phyloP scores from a whole-genome alignment of 2,113 vertebrate species.

The Sander lucioperca region DNA sequence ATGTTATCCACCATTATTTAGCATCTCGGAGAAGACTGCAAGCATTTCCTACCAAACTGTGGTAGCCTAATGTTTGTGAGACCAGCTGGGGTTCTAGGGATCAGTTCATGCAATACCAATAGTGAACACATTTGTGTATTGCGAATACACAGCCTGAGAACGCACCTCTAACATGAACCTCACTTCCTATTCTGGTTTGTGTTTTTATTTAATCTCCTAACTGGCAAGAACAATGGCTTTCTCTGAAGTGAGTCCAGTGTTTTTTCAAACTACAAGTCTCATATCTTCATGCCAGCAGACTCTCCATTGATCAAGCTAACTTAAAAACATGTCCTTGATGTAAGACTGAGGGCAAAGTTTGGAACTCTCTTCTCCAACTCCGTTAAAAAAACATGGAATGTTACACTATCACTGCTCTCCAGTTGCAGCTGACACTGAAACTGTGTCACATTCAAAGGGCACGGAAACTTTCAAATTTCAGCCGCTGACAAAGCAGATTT shows the following conservation, averaged over 20 bases:
- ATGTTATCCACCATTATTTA: background rate
- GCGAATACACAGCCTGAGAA: background rate
- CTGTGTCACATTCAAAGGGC: conserved; percentile 46
- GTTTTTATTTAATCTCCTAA: conserved; percentile 9
- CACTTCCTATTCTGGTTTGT: conserved; percentile 1
- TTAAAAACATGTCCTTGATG: conserved; percentile 41
- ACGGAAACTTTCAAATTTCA: conserved; percentile 41
- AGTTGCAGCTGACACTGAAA: conserved; percentile 25
- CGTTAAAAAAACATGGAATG: conserved; percentile 57
- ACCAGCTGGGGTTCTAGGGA: background rate
- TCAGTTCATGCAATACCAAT: background rate
- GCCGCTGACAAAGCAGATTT: conserved; percentile 50
- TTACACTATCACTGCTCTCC: conserved; percentile 1
- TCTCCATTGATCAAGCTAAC: conserved; percentile 4
- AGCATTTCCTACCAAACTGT: background rate
- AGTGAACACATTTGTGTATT: background rate
- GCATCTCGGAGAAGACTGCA: background rate
- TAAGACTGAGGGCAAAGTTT: conserved; percentile 37
- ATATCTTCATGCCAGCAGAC: conserved; percentile 3
- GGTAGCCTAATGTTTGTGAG: background rate
- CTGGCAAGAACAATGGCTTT: conserved; percentile 32
- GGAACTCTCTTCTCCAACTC: conserved; percentile 28
- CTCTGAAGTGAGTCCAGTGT: conserved; percentile 4
- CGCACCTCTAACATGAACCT: background rate
- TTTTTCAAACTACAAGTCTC: conserved; percentile 4